A percentile compares a stretch with the other conserved stretches of the same genome.
Conservation (phyloP, 2,888 invertebrate species). For the Andrena flavipes region DNA sequence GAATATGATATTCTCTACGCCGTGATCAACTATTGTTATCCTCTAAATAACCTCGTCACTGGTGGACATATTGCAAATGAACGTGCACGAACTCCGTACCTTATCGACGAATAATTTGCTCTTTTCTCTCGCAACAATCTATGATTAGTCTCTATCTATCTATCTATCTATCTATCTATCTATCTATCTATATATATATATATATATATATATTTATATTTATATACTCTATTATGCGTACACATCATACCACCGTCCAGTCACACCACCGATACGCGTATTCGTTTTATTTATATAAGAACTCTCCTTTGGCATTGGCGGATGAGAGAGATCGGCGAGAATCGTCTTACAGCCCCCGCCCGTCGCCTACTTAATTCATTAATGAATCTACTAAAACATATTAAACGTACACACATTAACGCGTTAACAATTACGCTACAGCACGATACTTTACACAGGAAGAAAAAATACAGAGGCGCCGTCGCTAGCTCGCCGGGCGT, state of each 20-base stretch:
- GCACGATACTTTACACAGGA: constrained; percentile 51
- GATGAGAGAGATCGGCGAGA: constrained; percentile 73
- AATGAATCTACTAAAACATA: constrained; percentile 49
- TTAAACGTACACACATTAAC: constrained; percentile 53
- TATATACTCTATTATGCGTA: constrained; percentile 66
- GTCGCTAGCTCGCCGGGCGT: background rate
- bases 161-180: background rate
- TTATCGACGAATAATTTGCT: constrained; percentile 66
- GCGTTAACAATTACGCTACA: constrained; percentile 67
- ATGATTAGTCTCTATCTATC: constrained; percentile 64
- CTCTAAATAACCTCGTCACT: constrained; percentile 33
- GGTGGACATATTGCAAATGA: constrained; percentile 69
- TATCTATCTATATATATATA: constrained; percentile 5
- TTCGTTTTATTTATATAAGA: constrained; percentile 38
- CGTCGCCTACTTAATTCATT: constrained; percentile 65
- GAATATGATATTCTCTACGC: constrained; percentile 28
- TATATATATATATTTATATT: constrained; percentile 8
- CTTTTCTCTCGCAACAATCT: constrained; percentile 79
- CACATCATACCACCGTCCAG: constrained; percentile 48
- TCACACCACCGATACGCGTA: constrained; percentile 33
- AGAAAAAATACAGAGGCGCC: background rate
- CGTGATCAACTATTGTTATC: background rate
- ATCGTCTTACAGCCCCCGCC: constrained; percentile 60
- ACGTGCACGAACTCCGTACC: constrained; percentile 60
- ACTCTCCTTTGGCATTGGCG: constrained; percentile 73